Evolutionary conservation across 2,888 invertebrate species (phyloP), one percentile per base, ranked within the genome.

Genomic region (Nipponacmea schrenckii): DNA sequence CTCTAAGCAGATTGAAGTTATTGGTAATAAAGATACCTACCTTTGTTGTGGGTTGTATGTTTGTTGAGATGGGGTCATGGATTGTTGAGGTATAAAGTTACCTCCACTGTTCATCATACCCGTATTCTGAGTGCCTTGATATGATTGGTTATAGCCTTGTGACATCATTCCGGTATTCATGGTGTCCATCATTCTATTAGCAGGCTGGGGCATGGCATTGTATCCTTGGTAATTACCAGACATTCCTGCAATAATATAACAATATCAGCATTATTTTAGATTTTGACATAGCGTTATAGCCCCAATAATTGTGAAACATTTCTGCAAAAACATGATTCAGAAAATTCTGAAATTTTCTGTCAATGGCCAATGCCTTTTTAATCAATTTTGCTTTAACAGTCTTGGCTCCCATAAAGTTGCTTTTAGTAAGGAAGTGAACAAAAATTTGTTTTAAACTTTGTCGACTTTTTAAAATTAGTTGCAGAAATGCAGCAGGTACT

Each of bases 101-200:
- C 79, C 80, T 0, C 76, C 74, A 64, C 77, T 79, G 79, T 83
- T 80, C 65, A 79, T 81, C 78, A 81, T 80, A 24, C 71, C 75
- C 8, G 80, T 76, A 68, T 79, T 81, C 74, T 81, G 82, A 4
- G 74, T 69, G 56, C 77, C 76, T 63, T 80, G 81, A 73, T 82
- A 84, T 7, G 81, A 77, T 72, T 83, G 84, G 77, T 74, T 82
- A 73, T 81, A 85, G 24, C 78, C 79, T 72, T 79, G 82, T 50
- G 80, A 75, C 77, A 83, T 79, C 83, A 85, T 85, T 12, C 72
- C 73, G 0, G 70, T 72, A 17, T 74, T 73, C 73, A 81, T 81
- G 39, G 77, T 79, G 24, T 84, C 84, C 75, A 83, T 81, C 62
- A 81, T 80, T 8, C 72, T 72, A 10, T 62, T 48, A 14, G 70